Evolutionary conservation across 2,888 invertebrate genomes (phyloP).

Genomic region (Parochlus steinenii): DNA sequence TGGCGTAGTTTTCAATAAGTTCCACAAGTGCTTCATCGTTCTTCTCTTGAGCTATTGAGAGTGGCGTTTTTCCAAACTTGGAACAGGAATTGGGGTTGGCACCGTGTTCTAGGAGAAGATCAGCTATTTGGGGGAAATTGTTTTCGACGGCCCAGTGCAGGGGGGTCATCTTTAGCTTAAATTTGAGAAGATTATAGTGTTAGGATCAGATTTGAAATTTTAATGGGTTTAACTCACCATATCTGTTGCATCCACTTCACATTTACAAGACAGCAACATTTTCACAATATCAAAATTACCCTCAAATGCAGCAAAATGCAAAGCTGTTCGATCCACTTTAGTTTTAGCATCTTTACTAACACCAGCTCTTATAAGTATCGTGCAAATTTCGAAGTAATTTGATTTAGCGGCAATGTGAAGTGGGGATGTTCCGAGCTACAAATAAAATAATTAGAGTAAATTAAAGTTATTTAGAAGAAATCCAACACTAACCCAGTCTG

Average conservation of each 20-base stretch:
- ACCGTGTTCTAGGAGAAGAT: slow-evolving; percentile 51
- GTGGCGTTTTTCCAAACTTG: slow-evolving; percentile 56
- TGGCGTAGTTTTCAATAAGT: slow-evolving; percentile 7
- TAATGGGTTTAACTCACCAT: slow-evolving; percentile 38
- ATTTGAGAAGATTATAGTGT: slow-evolving; percentile 11
- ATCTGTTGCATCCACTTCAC: slow-evolving; percentile 58
- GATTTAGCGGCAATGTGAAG: slow-evolving; percentile 73
- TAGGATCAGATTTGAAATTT: slow-evolving; percentile 2
- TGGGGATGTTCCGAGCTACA: slow-evolving; percentile 73
- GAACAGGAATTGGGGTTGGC: slow-evolving; percentile 51
- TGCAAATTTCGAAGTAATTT: slow-evolving; percentile 63
- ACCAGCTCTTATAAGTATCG: slow-evolving; percentile 67
- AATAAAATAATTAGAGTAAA: slow-evolving; percentile 15
- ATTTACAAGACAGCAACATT: slow-evolving; percentile 47
- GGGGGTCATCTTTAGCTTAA: slow-evolving; percentile 73
- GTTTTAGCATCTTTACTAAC: slow-evolving; percentile 77
- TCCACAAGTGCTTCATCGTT: slow-evolving; percentile 8
- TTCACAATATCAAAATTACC: slow-evolving; percentile 62
- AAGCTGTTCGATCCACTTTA: slow-evolving; percentile 81
- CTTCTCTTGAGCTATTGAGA: slow-evolving; percentile 43
- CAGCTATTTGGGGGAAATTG: slow-evolving; percentile 51
- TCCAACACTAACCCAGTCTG: slow-evolving; percentile 61
- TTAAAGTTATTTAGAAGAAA: slow-evolving; percentile 7
- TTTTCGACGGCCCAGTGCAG: slow-evolving; percentile 88
- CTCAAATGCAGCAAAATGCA: slow-evolving; percentile 76